Percentiles rank a stretch among this genome's conserved stretches.
Conservation (phyloP, 2,113 vertebrate species). For the Ibidorhyncha struthersii region DNA sequence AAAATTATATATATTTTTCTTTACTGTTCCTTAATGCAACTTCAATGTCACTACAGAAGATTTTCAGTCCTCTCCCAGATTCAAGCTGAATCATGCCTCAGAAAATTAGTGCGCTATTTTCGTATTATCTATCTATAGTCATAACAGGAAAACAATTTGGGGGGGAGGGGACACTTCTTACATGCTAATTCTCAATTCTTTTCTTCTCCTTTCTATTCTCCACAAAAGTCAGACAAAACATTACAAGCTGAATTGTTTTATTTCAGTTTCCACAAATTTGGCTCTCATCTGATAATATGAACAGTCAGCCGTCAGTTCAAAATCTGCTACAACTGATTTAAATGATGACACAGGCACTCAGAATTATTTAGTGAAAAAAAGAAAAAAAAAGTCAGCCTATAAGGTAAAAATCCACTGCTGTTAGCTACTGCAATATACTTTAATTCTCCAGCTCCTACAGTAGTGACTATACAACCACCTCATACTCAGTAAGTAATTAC, state of each 20-base stretch:
- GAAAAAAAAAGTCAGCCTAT: no score
- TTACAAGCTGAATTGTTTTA: neutral
- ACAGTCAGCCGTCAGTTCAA: neutral
- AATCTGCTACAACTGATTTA: neutral
- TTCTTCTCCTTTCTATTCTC: neutral
- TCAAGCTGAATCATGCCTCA: neutral
- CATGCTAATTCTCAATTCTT: neutral
- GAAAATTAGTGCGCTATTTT: neutral
- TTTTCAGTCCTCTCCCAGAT: neutral
- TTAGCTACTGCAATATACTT: neutral
- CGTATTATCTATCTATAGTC: neutral
- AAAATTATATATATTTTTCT: neutral
- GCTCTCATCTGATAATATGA: fast-evolving
- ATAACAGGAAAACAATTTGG: neutral
- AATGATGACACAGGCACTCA: neutral
- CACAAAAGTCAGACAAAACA: neutral
- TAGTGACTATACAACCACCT: neutral
- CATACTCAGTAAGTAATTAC: neutral
- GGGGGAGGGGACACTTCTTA: neutral
- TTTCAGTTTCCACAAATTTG: neutral
- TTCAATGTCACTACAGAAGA: neutral
- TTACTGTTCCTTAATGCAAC: neutral
- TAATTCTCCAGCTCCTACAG: neutral
- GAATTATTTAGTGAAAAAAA: neutral
- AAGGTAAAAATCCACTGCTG: neutral